Conservation (phyloP, 2,113 vertebrate species). For the Hirundichthys speculiger region DNA sequence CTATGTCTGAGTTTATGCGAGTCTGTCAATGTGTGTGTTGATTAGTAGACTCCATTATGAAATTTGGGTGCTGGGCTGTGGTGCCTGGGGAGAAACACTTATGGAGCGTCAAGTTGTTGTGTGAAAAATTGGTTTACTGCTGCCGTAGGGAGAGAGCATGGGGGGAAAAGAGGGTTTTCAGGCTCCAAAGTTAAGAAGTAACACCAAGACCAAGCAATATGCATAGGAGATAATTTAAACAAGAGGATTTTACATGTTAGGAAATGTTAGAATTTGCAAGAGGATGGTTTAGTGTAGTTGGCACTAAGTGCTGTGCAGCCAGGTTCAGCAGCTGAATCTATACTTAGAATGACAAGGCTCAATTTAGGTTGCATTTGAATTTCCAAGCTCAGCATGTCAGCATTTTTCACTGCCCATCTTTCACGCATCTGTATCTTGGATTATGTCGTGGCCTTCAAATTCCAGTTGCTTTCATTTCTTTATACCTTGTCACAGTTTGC, state of each 20-base stretch:
- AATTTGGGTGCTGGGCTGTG: conserved; percentile 38
- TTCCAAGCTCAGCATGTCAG: conserved; percentile 42
- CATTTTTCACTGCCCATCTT: conserved; percentile 27
- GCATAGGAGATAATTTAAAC: conserved; percentile 34
- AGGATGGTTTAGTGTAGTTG: neutral
- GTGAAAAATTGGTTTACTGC: conserved; percentile 67
- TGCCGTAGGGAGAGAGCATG: conserved; percentile 40
- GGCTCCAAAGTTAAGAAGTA: conserved; percentile 42
- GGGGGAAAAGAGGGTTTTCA: conserved; percentile 47
- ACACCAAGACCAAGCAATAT: conserved; percentile 28
- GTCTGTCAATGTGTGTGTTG: conserved; percentile 40
- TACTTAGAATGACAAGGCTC: too few species aligned
- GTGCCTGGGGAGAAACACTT: conserved; percentile 54
- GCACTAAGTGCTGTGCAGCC: conserved; percentile 2
- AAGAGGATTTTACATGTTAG: conserved; percentile 48
- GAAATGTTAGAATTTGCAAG: conserved; percentile 32
- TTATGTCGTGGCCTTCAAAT: conserved; percentile 22
- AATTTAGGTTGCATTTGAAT: too few species aligned
- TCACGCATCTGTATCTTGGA: conserved; percentile 31
- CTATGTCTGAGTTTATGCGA: conserved; percentile 14
- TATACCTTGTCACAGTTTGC: conserved; percentile 36
- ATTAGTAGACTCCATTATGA: conserved; percentile 68
- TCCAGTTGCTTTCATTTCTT: conserved; percentile 26
- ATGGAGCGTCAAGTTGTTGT: conserved; percentile 56
- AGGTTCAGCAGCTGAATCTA: conserved; percentile 22